A percentile compares a stretch with the other conserved stretches of the same genome.
These are phyloP conservation scores for Nesidiocoris tenuis DNA, from an alignment of 2,888 invertebrate species.

Conservation along the genomic window DNA sequence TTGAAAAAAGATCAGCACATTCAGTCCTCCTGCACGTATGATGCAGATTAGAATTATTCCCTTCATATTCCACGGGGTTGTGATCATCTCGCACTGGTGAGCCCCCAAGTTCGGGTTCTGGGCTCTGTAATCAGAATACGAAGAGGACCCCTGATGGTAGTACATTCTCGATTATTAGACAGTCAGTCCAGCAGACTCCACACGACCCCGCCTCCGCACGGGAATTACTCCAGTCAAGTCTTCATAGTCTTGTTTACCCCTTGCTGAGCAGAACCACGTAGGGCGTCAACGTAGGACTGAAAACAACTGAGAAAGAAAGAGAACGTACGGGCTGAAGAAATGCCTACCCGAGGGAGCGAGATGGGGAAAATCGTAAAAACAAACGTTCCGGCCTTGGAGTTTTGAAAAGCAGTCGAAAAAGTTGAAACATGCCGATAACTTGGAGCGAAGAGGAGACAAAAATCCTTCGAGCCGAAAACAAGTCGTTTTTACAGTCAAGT, in stretches of 20 bases:
- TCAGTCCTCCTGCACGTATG: too few relatives aligned
- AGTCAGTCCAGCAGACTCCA: constrained; percentile 1
- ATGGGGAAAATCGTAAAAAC: constrained; percentile 13
- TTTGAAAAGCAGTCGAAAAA: not conserved
- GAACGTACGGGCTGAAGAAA: not conserved
- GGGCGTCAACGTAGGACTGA: not conserved
- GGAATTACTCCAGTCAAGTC: constrained; percentile 22
- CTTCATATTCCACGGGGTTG: too few relatives aligned
- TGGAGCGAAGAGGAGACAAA: not conserved
- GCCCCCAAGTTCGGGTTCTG: not conserved
- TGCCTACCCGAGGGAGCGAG: not conserved
- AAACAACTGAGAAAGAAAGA: not conserved
- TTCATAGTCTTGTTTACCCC: constrained; percentile 33
- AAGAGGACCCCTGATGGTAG: constrained; percentile 15
- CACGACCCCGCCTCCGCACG: constrained; percentile 20
- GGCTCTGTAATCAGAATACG: constrained; percentile 30
- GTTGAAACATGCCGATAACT: not conserved
- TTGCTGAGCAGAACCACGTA: constrained; percentile 15
- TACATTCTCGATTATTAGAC: constrained; percentile 39
- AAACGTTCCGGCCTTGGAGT: not conserved
- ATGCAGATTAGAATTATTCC: too few relatives aligned
- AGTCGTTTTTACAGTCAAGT: not conserved
- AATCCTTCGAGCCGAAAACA: not conserved
- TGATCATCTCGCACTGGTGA: not conserved
- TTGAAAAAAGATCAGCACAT: too few relatives aligned